Conservation (phyloP, 2,888 invertebrate species). For the Mellilla xanthometata region DNA sequence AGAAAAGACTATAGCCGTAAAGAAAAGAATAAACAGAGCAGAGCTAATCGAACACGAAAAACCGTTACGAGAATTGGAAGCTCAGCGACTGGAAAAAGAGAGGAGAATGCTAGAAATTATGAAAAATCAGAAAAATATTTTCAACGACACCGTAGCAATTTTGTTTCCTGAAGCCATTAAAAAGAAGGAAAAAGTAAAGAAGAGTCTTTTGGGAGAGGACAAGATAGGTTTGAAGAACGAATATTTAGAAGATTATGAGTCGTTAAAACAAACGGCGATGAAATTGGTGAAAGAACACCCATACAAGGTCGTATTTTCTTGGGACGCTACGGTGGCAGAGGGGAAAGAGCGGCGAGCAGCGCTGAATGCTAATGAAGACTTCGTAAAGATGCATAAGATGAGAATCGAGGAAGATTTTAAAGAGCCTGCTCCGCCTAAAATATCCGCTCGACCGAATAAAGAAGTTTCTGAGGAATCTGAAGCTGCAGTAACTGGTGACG, state of each 20-base stretch:
- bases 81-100: conserved; percentile 81
- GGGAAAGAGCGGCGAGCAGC: conserved; percentile 75
- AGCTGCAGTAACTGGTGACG: background rate
- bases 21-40: conserved; percentile 84
- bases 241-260: conserved; percentile 63
- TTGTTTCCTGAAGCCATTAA: conserved; percentile 84
- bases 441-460: background rate
- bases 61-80: conserved; percentile 82
- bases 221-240: conserved; percentile 58
- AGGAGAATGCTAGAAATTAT: conserved; percentile 81
- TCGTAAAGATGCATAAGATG: conserved; percentile 55
- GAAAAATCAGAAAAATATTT: conserved; percentile 83
- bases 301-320: conserved; percentile 76
- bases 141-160: conserved; percentile 84
- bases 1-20: conserved; percentile 83
- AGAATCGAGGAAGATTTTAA: conserved; percentile 50
- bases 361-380: conserved; percentile 63
- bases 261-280: conserved; percentile 49
- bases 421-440: conserved; percentile 16
- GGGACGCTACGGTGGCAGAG: conserved; percentile 78
- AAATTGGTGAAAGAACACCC: conserved; percentile 71
- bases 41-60: conserved; percentile 83
- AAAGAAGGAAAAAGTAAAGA: conserved; percentile 64
- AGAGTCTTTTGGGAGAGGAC: conserved; percentile 69
- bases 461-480: background rate